These are phyloP conservation scores for Ichneumoninae sp. DNA, from an alignment of 2,888 invertebrate species.

Conservation along the genomic window DNA sequence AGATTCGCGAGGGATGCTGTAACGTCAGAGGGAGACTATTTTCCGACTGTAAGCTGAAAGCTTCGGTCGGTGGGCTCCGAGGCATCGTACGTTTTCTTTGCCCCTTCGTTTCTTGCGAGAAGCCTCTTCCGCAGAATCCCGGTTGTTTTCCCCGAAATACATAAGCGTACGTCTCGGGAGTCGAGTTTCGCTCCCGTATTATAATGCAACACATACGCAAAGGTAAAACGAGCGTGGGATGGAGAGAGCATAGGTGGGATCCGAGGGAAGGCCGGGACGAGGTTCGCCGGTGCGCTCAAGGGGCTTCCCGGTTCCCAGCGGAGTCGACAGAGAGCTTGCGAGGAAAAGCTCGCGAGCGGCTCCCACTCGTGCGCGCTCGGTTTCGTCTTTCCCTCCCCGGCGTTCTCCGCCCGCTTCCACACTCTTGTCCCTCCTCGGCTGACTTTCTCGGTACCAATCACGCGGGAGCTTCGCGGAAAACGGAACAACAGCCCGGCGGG, in stretches of 20 bases:
- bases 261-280: neutral
- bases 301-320: conserved; percentile 26
- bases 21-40: neutral
- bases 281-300: conserved; percentile 36
- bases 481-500: conserved; percentile 72
- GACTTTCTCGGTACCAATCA: conserved; percentile 64
- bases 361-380: conserved; percentile 11
- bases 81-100: conserved; percentile 5
- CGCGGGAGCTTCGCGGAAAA: conserved; percentile 64
- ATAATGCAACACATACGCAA: conserved; percentile 25
- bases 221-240: conserved; percentile 27
- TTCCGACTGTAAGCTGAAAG: neutral
- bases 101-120: neutral
- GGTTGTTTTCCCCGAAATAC: conserved; percentile 5
- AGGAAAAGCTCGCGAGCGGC: conserved; percentile 13
- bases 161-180: neutral
- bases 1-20: conserved; percentile 2
- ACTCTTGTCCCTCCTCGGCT: conserved; percentile 21
- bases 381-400: conserved; percentile 29
- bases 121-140: neutral
- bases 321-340: conserved; percentile 16
- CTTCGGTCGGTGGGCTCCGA: neutral
- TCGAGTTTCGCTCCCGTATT: conserved; percentile 31
- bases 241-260: conserved; percentile 32
- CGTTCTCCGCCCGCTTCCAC: neutral